Percentiles rank a stretch among this genome's conserved stretches.
These are phyloP conservation scores for Drosophila willistoni DNA, from an alignment of 1,140 invertebrate genomes.

Conservation along the genomic window DNA sequence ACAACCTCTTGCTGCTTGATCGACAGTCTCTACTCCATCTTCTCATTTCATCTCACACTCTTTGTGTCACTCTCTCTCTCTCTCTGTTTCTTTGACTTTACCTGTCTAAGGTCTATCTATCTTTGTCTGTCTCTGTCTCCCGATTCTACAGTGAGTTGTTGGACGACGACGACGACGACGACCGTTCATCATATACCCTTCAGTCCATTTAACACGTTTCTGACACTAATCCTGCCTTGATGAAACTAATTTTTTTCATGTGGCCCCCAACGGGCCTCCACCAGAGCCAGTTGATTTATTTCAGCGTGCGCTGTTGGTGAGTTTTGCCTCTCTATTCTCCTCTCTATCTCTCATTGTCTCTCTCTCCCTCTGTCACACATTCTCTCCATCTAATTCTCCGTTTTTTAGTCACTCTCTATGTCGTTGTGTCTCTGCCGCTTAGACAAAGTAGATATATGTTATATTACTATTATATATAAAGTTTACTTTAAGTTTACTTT, in stretches of 20 bases:
- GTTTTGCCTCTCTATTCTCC: constrained; percentile 25
- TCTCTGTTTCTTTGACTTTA: constrained; percentile 14
- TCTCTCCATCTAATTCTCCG: not conserved
- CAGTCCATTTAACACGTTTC: constrained; percentile 83
- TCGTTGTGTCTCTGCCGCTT: constrained; percentile 45
- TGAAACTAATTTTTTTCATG: constrained; percentile 83
- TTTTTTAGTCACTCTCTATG: not conserved
- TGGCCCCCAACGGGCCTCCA: constrained; percentile 56
- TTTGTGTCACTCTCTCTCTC: constrained; percentile 14
- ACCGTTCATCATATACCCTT: constrained; percentile 83
- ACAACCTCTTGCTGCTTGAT: constrained; percentile 48
- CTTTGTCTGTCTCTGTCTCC: constrained; percentile 5
- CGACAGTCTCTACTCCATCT: constrained; percentile 59
- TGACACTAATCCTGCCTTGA: constrained; percentile 83
- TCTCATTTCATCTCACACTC: constrained; percentile 9
- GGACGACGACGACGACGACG: constrained; percentile 56
- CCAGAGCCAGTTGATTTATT: constrained; percentile 79
- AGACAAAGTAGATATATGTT: constrained; percentile 60
- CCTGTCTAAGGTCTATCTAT: not conserved
- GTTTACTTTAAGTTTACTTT: constrained; percentile 58
- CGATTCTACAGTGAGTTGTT: constrained; percentile 47
- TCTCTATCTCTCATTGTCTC: not conserved
- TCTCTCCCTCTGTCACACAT: no score
- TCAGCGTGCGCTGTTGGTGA: constrained; percentile 79
- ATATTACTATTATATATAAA: constrained; percentile 9